Evolutionary conservation across 2,797 vertebrate species (phyloP).

Genomic region (Phalanger gymnotis): DNA sequence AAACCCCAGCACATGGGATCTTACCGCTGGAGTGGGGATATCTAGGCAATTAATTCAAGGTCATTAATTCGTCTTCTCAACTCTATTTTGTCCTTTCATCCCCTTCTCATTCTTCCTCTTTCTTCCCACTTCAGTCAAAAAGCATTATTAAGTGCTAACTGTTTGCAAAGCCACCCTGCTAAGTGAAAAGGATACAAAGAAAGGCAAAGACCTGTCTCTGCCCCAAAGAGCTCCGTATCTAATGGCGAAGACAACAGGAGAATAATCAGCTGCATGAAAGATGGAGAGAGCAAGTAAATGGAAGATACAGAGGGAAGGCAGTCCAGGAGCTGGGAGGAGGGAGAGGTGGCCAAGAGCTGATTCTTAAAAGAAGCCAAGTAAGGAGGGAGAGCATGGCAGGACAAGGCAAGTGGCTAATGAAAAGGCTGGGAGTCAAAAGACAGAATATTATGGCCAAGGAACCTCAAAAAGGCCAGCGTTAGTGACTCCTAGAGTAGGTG

Average conservation of each 20-base stretch:
- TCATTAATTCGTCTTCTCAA: constrained; percentile 10
- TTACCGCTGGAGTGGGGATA: background rate
- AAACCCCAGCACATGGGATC: background rate
- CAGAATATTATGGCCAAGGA: background rate
- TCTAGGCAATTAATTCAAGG: background rate
- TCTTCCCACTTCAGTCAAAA: background rate
- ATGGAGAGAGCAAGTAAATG: background rate
- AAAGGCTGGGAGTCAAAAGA: background rate
- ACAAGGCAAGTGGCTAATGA: background rate
- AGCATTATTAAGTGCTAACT: background rate
- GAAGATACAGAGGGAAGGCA: background rate
- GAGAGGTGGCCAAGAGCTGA: background rate
- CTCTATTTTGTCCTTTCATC: constrained; percentile 25
- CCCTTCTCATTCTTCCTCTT: background rate
- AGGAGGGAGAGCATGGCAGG: background rate
- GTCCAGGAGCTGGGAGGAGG: background rate
- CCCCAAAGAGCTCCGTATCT: background rate
- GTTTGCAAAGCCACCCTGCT: background rate
- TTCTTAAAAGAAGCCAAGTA: background rate
- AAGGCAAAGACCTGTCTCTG: background rate
- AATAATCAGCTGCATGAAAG: background rate
- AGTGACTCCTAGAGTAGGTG: background rate
- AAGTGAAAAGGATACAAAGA: background rate
- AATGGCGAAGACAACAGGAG: background rate
- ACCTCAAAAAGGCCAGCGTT: background rate